Base-by-base conservation (phyloP, 92 coral and sea anemone species). In the Parazoanthus darwini region DNA sequence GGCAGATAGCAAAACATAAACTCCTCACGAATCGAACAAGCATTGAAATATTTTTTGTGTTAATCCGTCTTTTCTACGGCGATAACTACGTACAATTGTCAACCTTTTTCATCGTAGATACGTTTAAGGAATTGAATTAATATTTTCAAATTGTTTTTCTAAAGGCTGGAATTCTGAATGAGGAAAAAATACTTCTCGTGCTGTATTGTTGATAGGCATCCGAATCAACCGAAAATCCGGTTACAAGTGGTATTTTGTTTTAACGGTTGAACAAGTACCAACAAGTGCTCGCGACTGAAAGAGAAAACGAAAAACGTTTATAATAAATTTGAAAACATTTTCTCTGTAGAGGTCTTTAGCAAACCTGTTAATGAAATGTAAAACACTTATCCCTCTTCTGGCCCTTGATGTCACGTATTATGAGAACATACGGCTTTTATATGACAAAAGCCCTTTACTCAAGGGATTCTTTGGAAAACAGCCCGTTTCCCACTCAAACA, bases 1-100 rank as follows among this genome's bases (percentile, higher is more conserved):
- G 85, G 85, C 67, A 43, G 37, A 80, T 87, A 92, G 83, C 91
- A 90, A 89, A 83, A 89, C 81, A 59, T 25, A 80, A 68, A 85
- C 78, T 37, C 42, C 71, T 76, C 85, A n/a, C 39, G 80, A 87
- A 87, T 63, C 66, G 48, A 66, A 43, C 65, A 42, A 43, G 65
- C 16, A 84, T 15, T 70, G 87, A 44, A 82, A 74, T 35, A 11
- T 76, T 39, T 76, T 71, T 22, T 56, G 8, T 79, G 11, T 58
- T 44, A 54, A 79, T 29, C 67, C 44, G 8, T 33, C 65, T 73
- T 84, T 71, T 84, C 3, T 84, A 7, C 18, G 18, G 16, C 42
- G 29, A 7, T 68, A 38, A 25, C 26, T 68, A 11, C 1, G 26
- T 36, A 43, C 65, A 71, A 26, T 7, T 29, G 59, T 46, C 22